Evolutionary conservation across 1,140 invertebrate genomes (phyloP).

Genomic region (Eurosta solidaginis): DNA sequence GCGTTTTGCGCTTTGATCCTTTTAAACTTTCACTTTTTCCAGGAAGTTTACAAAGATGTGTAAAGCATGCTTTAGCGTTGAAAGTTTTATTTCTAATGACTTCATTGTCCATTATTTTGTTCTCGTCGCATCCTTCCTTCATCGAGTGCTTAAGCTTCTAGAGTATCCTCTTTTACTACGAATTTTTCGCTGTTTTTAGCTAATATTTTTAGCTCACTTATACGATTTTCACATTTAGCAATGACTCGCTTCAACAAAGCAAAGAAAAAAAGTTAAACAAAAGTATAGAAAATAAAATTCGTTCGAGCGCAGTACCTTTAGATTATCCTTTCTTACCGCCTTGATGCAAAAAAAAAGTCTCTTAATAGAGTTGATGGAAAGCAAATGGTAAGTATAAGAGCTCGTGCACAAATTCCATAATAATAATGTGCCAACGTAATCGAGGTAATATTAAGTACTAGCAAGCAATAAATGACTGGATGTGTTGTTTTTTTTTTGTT

Average conservation of each 20-base stretch:
- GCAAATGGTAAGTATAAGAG: neutral
- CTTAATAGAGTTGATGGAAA: neutral
- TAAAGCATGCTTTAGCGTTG: neutral
- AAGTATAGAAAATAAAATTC: no score
- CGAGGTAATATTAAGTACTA: no score
- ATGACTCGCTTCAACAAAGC: no score
- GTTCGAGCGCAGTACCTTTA: no score
- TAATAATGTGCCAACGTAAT: neutral
- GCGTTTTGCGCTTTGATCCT: neutral
- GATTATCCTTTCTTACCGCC: no score
- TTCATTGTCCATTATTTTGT: neutral
- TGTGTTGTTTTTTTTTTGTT: no score
- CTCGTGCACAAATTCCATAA: neutral
- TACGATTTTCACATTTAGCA: no score
- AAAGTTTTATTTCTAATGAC: conserved; percentile 17
- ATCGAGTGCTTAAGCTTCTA: neutral
- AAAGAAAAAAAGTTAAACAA: no score
- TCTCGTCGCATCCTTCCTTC: neutral
- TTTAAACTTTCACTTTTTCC: neutral
- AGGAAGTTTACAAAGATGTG: neutral
- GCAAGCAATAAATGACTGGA: neutral
- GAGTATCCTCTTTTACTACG: neutral
- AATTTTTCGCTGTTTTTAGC: no score
- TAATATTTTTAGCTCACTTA: no score
- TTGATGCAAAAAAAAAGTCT: no score